A percentile compares a stretch with the other conserved stretches of the same genome.
Conservation (phyloP, 1,140 invertebrate genomes). For the Drosophila ogumai region DNA sequence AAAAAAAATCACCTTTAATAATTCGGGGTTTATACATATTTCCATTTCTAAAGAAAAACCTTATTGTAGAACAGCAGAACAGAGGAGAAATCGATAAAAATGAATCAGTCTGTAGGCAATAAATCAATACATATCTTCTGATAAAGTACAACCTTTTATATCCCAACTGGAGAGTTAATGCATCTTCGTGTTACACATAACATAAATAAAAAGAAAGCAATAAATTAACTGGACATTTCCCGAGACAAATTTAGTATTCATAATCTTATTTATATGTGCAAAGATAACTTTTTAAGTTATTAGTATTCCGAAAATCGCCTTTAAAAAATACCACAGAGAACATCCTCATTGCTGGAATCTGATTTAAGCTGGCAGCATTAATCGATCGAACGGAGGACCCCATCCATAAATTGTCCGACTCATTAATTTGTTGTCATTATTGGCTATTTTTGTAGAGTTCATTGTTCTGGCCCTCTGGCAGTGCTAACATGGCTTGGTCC, state of each 20-base stretch:
- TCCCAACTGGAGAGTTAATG: too few species aligned
- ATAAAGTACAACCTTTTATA: background rate
- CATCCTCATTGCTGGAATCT: constrained; percentile 6
- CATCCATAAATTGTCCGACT: constrained; percentile 36
- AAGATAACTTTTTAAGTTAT: too few species aligned
- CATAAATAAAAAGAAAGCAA: too few species aligned
- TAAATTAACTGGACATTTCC: too few species aligned
- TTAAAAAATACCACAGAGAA: background rate
- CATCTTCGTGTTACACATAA: too few species aligned
- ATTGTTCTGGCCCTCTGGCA: constrained; percentile 22
- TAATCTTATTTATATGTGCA: too few species aligned
- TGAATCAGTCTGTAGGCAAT: constrained; percentile 28
- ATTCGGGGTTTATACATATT: too few species aligned
- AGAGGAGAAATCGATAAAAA: background rate
- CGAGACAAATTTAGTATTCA: too few species aligned
- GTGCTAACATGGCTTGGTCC: constrained; percentile 30
- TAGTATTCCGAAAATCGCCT: too few species aligned
- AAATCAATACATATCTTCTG: constrained; percentile 61
- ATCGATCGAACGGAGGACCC: constrained; percentile 16
- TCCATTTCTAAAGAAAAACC: too few species aligned
- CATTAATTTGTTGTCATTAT: constrained; percentile 44
- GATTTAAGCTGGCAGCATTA: constrained; percentile 8
- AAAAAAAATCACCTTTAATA: too few species aligned
- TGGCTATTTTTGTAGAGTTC: constrained; percentile 24
- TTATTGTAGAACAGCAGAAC: background rate